Conservation (phyloP, 2,888 invertebrate genomes). For the Yponomeuta cagnagella region DNA sequence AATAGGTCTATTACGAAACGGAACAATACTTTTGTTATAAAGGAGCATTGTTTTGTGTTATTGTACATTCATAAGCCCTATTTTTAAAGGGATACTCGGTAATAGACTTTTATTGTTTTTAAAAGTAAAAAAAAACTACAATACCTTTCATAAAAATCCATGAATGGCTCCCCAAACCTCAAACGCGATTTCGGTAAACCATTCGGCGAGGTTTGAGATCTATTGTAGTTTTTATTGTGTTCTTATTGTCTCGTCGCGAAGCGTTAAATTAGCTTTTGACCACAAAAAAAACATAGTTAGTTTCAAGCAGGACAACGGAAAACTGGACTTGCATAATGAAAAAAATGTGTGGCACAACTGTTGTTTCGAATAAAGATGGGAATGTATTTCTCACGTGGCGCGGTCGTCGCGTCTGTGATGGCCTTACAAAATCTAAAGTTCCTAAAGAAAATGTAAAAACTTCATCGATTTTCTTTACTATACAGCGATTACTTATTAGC, state of each 20-base stretch:
- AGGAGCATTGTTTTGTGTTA: not conserved
- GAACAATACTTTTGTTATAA: not conserved
- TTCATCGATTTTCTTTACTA: no score
- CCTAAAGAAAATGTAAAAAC: no score
- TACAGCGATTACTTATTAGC: no score
- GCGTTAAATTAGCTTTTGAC: constrained; percentile 11
- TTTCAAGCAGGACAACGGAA: not conserved
- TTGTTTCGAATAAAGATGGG: not conserved
- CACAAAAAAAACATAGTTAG: constrained; percentile 8
- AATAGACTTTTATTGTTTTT: not conserved
- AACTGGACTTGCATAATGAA: not conserved
- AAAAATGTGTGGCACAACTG: not conserved
- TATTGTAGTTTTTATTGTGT: not conserved
- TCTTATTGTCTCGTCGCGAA: constrained; percentile 2
- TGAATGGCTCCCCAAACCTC: not conserved
- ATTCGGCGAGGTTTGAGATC: not conserved
- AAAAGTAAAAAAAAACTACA: not conserved
- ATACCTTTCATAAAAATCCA: not conserved
- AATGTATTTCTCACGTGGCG: no score
- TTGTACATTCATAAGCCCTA: not conserved
- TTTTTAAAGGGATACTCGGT: not conserved
- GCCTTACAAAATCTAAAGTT: no score
- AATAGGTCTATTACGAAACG: not conserved
- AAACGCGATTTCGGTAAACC: not conserved
- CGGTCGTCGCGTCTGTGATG: no score